Evolutionary conservation across 2,797 vertebrate genomes (phyloP), one percentile per base, ranked within the genome.

Genomic region (Morus bassanus): DNA sequence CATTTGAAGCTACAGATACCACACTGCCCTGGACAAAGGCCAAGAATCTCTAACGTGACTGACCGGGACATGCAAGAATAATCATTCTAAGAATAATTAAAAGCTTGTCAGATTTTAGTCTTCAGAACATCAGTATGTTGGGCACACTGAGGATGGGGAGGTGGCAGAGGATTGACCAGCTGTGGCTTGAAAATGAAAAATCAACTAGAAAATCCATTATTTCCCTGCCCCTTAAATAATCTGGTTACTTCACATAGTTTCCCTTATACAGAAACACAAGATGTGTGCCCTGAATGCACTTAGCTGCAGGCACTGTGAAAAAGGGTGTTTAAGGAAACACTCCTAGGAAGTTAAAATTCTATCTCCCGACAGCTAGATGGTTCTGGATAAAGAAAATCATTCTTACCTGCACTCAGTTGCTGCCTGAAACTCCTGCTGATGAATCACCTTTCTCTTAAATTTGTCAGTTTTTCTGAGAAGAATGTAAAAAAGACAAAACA

Each of bases 371-470:
- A 93, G 45, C 63, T 33, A 86, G 28, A 68, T 46, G 6, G 31
- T 53, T 81, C 54, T 59, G 28, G 21, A 74, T 64, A 35, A 80
- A 78, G 33, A 80, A 92, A 85, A 67, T 39, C 0, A 35, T 77
- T 86, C 77, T 50, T 91, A 98, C 75, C 68, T 96, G 82, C 63
- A 97, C 75, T 97, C 94, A 79, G 53, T 4, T 51, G 80, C 90
- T 72, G 78, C 88, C 80, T 83, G 41, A 91, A 98, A 98, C 79
- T 97, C 91, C 74, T 95, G 56, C 81, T 97, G 92, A 76, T 72
- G 97, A 88, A 96, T 63, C 11, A 93, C 45, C 18, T 96, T 96
- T 94, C 86, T 96, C 50, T 97, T 96, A 77, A 96, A 85, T 84
- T 96, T 97, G 43, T 90, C 91, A 37, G 61, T 69, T 76, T 97